Evolutionary conservation across 2,113 vertebrate genomes (phyloP).

Genomic region (Mirounga angustirostris): DNA sequence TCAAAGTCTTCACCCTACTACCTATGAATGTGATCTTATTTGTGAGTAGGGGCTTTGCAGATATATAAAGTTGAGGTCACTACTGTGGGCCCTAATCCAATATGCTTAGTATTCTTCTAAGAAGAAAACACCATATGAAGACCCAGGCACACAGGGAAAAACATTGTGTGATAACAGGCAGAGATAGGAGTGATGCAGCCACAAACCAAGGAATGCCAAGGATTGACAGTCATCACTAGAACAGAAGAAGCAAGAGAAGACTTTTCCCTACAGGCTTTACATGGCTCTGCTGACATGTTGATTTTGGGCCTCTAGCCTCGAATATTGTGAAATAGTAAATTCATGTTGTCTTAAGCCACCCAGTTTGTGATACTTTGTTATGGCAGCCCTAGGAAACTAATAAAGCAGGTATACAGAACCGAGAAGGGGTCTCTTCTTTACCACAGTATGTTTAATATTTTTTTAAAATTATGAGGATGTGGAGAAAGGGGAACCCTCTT

Average conservation of each 20-base stretch:
- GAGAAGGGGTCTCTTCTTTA: not conserved
- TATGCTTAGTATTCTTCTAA: not conserved
- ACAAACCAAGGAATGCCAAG: not conserved
- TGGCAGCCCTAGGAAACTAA: not conserved
- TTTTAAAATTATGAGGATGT: not conserved
- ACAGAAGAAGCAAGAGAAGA: not conserved
- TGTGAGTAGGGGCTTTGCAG: not conserved
- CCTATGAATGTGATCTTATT: not conserved
- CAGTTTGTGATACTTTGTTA: not conserved
- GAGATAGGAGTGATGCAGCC: not conserved
- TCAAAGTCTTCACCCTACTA: not conserved
- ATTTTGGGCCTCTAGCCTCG: not conserved
- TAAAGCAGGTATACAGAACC: not conserved
- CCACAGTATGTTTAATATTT: not conserved
- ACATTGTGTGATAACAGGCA: not conserved
- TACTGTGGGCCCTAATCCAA: not conserved
- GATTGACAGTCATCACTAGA: not conserved
- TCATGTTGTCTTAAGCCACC: not conserved
- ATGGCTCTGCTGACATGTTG: not conserved
- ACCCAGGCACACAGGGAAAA: not conserved
- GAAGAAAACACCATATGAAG: not conserved
- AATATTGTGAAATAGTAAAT: not conserved
- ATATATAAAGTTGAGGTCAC: not conserved
- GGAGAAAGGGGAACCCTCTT: too few species aligned
- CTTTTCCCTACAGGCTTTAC: not conserved